A percentile compares a stretch with the other conserved stretches of the same genome.
Conservation (phyloP, 2,113 vertebrate species). For the Anarrhichthys ocellatus region DNA sequence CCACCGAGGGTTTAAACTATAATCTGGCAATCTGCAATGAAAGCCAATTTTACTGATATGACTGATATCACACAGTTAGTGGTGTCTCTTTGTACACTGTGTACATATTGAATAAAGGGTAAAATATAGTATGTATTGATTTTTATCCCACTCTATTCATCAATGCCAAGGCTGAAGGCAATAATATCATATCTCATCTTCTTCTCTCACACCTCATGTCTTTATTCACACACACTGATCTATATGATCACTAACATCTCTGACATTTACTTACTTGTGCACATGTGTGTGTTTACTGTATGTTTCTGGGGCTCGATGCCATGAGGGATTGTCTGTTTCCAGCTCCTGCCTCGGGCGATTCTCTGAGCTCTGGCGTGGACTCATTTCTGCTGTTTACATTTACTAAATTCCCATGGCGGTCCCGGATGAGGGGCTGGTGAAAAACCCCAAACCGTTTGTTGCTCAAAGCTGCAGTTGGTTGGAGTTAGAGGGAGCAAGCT, state of each 20-base stretch:
- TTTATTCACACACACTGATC: slow-evolving; percentile 13
- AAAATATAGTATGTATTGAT: slow-evolving; percentile 1
- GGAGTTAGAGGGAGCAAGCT: slow-evolving; percentile 23
- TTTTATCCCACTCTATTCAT: not conserved
- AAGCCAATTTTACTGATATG: not conserved
- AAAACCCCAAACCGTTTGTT: slow-evolving; percentile 56
- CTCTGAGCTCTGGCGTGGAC: slow-evolving; percentile 18
- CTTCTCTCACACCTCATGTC: slow-evolving; percentile 10
- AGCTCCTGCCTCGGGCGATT: slow-evolving; percentile 26
- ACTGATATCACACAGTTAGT: not conserved
- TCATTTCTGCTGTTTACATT: slow-evolving; percentile 51
- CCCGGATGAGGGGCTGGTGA: slow-evolving; percentile 29
- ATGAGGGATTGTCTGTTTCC: slow-evolving; percentile 29
- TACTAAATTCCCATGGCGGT: slow-evolving; percentile 52
- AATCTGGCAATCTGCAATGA: slow-evolving; percentile 15
- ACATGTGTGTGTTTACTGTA: slow-evolving; percentile 24
- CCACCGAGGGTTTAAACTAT: slow-evolving; percentile 2
- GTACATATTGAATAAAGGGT: not conserved
- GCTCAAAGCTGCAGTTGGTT: not conserved
- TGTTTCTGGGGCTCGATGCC: not conserved
- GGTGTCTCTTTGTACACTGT: not conserved
- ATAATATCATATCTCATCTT: rapidly evolving
- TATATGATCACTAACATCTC: not conserved
- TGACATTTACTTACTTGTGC: slow-evolving; percentile 12
- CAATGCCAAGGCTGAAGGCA: slow-evolving; percentile 9